Base-by-base conservation (phyloP, 2,113 vertebrate genomes). In the Psittacula cyanocephala region DNA sequence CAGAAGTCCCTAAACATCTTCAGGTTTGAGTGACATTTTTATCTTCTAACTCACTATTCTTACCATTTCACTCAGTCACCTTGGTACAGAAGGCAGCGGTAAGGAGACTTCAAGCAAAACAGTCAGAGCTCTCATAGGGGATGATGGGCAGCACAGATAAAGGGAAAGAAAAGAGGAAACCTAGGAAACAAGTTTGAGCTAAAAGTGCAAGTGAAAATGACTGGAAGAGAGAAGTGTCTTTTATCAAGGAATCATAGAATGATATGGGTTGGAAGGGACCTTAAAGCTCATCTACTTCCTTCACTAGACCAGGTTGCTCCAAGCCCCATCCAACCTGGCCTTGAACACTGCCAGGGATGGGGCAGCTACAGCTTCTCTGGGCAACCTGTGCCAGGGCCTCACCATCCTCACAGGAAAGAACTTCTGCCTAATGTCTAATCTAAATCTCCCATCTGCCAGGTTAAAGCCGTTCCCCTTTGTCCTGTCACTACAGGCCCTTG, bases 131-230 rank as follows among this genome's bases (percentile, higher is more conserved):
- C 57, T 43, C 47, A 10, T 0, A 49, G 29, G 10, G 29, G 33
- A 39, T 3, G 2, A 31, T 0, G 3, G 7, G 7, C 2, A 3
- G 50, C 17, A 44, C 10, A 67, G 28, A n/a, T 67, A 69, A 64
- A 23, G 12, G 15, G 10, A 77, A 70, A 80, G 76, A 33, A 31
- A 62, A 77, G 29, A 52, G 16, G 31, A 67, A 71, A 60, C 4
- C 28, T 13, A 37, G 9, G 27, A 64, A 82, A 44, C 7, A 80
- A 10, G 39, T 57, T 25, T 14, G 28, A 81, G 39, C 13, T 49
- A 53, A 20, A 43, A 81, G n/a, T 8, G 8, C 68, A 37, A 20
- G 9, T 13, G 13, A 53, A 68, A 14, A 25, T 31, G 37, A 41
- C 60, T 16, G 28, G 63, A 13, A 24, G 18, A 63, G 47, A 43